Conservation (phyloP, 1,140 invertebrate species). For the Trichoplusia ni region DNA sequence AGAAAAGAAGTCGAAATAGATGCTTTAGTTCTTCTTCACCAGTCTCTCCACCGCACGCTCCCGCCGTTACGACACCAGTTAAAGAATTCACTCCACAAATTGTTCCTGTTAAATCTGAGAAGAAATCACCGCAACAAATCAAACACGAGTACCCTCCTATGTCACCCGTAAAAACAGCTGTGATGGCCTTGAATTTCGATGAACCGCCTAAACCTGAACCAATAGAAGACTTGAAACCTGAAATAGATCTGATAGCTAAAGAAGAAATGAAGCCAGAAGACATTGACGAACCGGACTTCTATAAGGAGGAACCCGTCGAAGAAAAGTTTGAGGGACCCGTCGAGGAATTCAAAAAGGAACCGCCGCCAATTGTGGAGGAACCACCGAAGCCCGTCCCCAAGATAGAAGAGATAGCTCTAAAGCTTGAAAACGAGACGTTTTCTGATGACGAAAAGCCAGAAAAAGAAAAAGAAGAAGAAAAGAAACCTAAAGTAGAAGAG, state of each 20-base stretch:
- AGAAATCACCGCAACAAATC: constrained; percentile 41
- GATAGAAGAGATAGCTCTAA: constrained; percentile 22
- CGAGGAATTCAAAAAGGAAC: constrained; percentile 38
- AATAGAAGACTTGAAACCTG: constrained; percentile 54
- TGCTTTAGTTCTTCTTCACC: constrained; percentile 76
- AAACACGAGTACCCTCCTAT: constrained; percentile 68
- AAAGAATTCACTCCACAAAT: constrained; percentile 55
- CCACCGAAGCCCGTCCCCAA: constrained; percentile 27
- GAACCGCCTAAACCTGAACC: constrained; percentile 53
- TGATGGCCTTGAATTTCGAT: constrained; percentile 38
- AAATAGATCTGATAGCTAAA: constrained; percentile 70
- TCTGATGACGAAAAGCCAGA: constrained; percentile 49
- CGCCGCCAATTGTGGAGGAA: constrained; percentile 34
- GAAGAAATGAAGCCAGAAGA: constrained; percentile 71
- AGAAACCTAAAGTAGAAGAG: constrained; percentile 40
- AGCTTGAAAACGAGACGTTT: constrained; percentile 37
- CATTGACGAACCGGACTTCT: constrained; percentile 70
- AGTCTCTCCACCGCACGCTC: constrained; percentile 59
- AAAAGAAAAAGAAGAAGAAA: constrained; percentile 44
- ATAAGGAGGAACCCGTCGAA: constrained; percentile 57
- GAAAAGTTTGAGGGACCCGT: constrained; percentile 39
- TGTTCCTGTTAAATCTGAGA: constrained; percentile 31
- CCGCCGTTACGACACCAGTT: constrained; percentile 51
- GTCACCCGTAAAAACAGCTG: constrained; percentile 58
- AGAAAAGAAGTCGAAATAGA: constrained; percentile 79